Evolutionary conservation across 2,113 vertebrate species (phyloP).

Genomic region (Climacteris rufus): DNA sequence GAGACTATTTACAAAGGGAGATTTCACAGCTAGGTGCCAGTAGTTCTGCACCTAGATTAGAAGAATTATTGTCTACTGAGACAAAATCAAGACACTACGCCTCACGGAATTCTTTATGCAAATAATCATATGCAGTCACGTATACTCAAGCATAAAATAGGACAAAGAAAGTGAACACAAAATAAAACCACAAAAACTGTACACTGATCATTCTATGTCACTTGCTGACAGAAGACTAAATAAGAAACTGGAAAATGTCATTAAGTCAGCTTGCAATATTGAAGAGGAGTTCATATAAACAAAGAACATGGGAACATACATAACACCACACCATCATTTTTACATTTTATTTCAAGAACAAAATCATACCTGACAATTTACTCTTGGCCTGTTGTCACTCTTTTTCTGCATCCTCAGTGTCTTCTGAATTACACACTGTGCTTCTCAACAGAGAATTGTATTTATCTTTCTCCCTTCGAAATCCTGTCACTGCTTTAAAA

Average conservation of each 20-base stretch:
- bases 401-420: neutral
- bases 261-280: neutral
- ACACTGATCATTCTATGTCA: neutral
- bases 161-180: neutral
- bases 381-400: neutral
- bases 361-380: neutral
- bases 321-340: neutral
- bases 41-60: neutral
- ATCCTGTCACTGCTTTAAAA: neutral
- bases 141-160: neutral
- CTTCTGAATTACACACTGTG: neutral
- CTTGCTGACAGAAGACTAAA: neutral
- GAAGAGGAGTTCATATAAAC: neutral
- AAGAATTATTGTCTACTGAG: neutral
- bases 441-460: neutral
- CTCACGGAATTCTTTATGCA: neutral
- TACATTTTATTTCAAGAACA: neutral
- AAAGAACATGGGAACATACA: neutral
- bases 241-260: neutral
- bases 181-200: neutral
- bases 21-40: neutral
- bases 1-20: neutral
- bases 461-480: constrained; percentile 1
- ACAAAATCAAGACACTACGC: neutral
- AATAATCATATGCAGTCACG: neutral